phyloP scores from a whole-genome alignment of 30 jellyfish, hydroid and myxozoan species.

The Cassiopea andromeda region DNA sequence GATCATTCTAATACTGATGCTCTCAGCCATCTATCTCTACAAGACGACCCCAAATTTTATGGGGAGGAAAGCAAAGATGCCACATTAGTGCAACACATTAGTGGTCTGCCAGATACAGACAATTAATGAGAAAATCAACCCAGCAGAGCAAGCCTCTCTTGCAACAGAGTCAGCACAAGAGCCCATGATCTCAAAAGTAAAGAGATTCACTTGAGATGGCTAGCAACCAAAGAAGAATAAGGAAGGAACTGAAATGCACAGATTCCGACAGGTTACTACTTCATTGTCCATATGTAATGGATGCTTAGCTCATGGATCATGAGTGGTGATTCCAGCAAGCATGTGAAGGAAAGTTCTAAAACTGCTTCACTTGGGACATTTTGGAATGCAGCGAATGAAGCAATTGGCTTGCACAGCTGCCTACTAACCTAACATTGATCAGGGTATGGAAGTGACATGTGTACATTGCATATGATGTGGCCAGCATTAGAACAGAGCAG shows the following conservation, averaged over 20 bases:
- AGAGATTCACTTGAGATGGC: slow-evolving; percentile 21
- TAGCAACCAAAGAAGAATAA: slow-evolving; percentile 14
- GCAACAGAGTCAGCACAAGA: slow-evolving; percentile 28
- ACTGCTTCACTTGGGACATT: slow-evolving; percentile 44
- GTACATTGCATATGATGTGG: slow-evolving; percentile 38
- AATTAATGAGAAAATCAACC: neutral
- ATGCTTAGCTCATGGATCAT: slow-evolving; percentile 8
- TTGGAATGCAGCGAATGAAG: slow-evolving; percentile 39
- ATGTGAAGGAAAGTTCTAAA: slow-evolving; percentile 5
- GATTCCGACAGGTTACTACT: slow-evolving; percentile 22
- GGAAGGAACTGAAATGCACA: slow-evolving; percentile 17
- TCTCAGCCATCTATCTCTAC: neutral
- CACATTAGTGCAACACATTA: neutral
- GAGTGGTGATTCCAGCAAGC: slow-evolving; percentile 38
- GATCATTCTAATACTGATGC: neutral
- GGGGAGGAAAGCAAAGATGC: neutral
- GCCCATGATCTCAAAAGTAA: neutral
- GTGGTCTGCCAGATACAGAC: slow-evolving; percentile 6
- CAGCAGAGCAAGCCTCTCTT: slow-evolving; percentile 23
- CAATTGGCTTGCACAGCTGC: slow-evolving; percentile 33
- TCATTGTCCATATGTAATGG: slow-evolving; percentile 20
- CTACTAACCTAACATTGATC: slow-evolving; percentile 65
- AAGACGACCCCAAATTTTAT: neutral
- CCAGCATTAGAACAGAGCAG: slow-evolving; percentile 23
- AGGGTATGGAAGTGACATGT: slow-evolving; percentile 38